Evolutionary conservation across 2,888 invertebrate genomes (phyloP).

Genomic region (Clostera curtula): DNA sequence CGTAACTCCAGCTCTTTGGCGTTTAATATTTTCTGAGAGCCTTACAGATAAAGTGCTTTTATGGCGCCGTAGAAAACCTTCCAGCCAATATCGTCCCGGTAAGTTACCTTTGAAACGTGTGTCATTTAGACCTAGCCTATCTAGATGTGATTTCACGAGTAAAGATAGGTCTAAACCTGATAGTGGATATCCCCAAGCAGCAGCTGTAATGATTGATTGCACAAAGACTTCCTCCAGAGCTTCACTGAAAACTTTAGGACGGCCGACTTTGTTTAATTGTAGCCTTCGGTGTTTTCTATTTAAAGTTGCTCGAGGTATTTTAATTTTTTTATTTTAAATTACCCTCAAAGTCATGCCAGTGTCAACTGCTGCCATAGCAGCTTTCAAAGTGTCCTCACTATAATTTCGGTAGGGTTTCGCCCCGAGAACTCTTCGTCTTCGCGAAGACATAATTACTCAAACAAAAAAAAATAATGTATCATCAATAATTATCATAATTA

Average conservation of each 20-base stretch:
- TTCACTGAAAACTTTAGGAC: too few species aligned
- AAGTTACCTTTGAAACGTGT: background rate
- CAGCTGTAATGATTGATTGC: too few species aligned
- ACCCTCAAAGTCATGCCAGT: constrained; percentile 1
- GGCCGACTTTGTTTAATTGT: too few species aligned
- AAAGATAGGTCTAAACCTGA: too few species aligned
- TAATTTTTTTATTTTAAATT: too few species aligned
- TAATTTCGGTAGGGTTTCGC: constrained; percentile 1
- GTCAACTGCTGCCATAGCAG: constrained; percentile 1
- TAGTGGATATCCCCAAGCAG: too few species aligned
- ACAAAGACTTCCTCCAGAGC: too few species aligned
- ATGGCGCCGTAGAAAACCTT: too few species aligned
- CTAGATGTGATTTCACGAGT: too few species aligned
- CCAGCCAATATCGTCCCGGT: too few species aligned
- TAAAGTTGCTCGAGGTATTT: too few species aligned
- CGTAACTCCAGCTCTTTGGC: constrained; percentile 2
- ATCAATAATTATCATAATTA: constrained; percentile 5
- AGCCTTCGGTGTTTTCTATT: too few species aligned
- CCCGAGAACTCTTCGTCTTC: constrained; percentile 1
- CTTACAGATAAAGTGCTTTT: constrained; percentile 1
- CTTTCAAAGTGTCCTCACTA: constrained; percentile 1
- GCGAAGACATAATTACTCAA: constrained; percentile 2
- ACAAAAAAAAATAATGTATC: constrained; percentile 4
- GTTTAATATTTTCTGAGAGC: constrained; percentile 4
- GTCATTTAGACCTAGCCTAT: constrained; percentile 1